Percentiles rank a stretch among this genome's conserved stretches.
Evolutionary conservation across 2,797 vertebrate genomes (phyloP).

Genomic region (Neosilurus hyrtlii): DNA sequence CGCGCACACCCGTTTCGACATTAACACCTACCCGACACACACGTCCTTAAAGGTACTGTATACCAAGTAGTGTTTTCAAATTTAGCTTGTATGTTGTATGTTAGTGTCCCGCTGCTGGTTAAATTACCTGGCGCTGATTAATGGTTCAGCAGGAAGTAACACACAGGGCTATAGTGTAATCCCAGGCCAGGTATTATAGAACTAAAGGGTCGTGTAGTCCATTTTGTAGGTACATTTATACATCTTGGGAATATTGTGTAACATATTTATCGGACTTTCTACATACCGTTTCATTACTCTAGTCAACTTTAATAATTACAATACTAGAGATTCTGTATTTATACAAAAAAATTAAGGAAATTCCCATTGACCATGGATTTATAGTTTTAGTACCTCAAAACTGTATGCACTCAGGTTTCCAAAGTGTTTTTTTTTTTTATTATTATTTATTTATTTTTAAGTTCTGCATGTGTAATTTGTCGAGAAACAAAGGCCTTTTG

Average conservation of each 20-base stretch:
- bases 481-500: not conserved
- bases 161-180: not conserved
- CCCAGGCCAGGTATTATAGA: not conserved
- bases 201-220: not conserved
- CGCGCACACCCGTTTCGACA: constrained; percentile 58
- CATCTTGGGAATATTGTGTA: not conserved
- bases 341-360: not conserved
- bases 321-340: not conserved
- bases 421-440: not conserved
- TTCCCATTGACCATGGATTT: not conserved
- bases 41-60: constrained; percentile 41
- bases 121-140: not conserved
- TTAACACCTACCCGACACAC: constrained; percentile 52
- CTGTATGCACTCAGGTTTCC: not conserved
- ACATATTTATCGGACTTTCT: not conserved
- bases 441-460: no score
- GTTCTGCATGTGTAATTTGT: not conserved
- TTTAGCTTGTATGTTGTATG: constrained; percentile 28
- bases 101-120: not conserved
- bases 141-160: constrained; percentile 29
- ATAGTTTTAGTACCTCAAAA: not conserved
- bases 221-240: not conserved
- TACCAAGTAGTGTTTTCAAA: constrained; percentile 25
- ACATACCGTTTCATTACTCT: not conserved
- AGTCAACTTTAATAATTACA: not conserved